These are phyloP conservation scores for Heliconius sara DNA, from an alignment of 2,888 invertebrate genomes.

Conservation along the genomic window DNA sequence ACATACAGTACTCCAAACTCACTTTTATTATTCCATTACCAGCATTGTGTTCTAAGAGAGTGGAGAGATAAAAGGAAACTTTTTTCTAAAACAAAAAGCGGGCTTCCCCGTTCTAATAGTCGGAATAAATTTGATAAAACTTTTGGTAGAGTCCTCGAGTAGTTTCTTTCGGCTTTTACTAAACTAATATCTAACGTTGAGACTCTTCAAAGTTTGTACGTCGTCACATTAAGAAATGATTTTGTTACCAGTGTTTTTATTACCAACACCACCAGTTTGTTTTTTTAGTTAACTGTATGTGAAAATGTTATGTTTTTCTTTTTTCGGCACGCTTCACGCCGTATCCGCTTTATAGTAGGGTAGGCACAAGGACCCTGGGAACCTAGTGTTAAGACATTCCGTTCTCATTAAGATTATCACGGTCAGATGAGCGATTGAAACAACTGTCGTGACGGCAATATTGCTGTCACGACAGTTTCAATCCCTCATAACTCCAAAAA, in stretches of 20 bases:
- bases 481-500: neutral
- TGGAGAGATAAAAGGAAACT: constrained; percentile 50
- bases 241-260: neutral
- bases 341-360: too few species aligned
- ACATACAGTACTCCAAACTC: constrained; percentile 36
- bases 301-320: too few species aligned
- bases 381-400: too few species aligned
- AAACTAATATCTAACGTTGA: constrained; percentile 51
- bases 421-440: too few species aligned
- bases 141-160: constrained; percentile 50
- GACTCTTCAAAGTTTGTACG: constrained; percentile 49
- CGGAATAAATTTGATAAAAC: constrained; percentile 66
- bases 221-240: constrained; percentile 37
- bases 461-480: too few species aligned
- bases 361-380: too few species aligned
- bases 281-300: neutral
- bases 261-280: neutral
- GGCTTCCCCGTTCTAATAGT: constrained; percentile 55
- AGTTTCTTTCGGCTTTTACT: constrained; percentile 54
- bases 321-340: too few species aligned
- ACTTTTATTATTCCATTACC: constrained; percentile 38
- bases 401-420: too few species aligned
- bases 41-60: constrained; percentile 55
- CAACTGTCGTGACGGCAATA: too few species aligned
- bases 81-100: constrained; percentile 51